Conservation (phyloP, 1,140 invertebrate species). For the Leptinotarsa lineolata region DNA sequence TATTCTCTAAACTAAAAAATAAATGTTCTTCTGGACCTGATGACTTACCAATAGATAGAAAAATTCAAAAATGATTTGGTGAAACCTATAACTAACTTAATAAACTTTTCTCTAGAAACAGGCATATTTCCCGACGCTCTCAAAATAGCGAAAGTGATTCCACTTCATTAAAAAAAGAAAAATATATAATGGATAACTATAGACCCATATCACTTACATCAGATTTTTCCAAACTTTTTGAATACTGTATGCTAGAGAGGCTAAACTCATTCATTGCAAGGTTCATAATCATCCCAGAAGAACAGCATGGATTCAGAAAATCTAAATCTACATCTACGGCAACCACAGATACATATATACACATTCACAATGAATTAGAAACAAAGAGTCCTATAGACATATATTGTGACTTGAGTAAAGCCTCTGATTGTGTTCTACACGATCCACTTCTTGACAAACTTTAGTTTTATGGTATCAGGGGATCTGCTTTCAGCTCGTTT, state of each 20-base stretch:
- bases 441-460: slow-evolving; percentile 6
- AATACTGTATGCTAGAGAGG: slow-evolving; percentile 15
- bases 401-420: slow-evolving; percentile 10
- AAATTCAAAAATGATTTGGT: no score
- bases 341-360: slow-evolving; percentile 9
- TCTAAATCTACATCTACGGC: slow-evolving; percentile 10
- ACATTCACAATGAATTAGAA: slow-evolving; percentile 11
- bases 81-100: background rate
- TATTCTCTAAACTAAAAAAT: no score
- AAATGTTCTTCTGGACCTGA: slow-evolving; percentile 15
- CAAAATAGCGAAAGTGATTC: slow-evolving; percentile 16
- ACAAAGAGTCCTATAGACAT: slow-evolving; percentile 7
- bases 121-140: slow-evolving; percentile 9
- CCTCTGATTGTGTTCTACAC: slow-evolving; percentile 11
- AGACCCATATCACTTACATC: no score
- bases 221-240: no score
- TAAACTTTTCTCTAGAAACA: slow-evolving; percentile 10
- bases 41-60: slow-evolving; percentile 11
- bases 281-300: no score
- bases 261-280: slow-evolving; percentile 13
- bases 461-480: slow-evolving; percentile 7
- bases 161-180: slow-evolving; percentile 13
- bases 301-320: slow-evolving; percentile 16
- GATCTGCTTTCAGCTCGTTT: slow-evolving; percentile 12
- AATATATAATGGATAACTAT: slow-evolving; percentile 11